Evolutionary conservation across 37 sponge, comb jelly and placozoan genomes (phyloP).

Genomic region (Oopsacas minuta): DNA sequence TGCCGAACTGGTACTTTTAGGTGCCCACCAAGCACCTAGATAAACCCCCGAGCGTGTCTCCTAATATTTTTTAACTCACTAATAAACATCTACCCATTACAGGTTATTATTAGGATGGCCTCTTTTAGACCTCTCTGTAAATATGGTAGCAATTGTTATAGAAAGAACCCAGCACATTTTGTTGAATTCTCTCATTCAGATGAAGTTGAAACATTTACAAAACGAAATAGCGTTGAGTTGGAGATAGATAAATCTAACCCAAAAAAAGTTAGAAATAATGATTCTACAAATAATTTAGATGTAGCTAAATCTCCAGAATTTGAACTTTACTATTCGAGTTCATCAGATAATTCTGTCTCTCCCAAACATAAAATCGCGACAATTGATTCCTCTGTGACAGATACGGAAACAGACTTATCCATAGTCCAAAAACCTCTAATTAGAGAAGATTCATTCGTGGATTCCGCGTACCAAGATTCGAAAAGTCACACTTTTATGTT

Average conservation of each 20-base stretch:
- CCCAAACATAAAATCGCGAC: neutral
- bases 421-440: neutral
- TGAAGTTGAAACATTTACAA: neutral
- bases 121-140: slow-evolving; percentile 32
- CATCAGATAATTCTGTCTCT: neutral
- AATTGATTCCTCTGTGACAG: neutral
- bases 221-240: neutral
- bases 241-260: neutral
- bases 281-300: neutral
- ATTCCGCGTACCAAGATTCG: neutral
- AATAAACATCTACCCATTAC: no score
- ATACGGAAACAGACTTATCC: neutral
- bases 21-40: no score
- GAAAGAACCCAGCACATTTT: slow-evolving; percentile 61
- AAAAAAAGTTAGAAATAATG: neutral
- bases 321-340: slow-evolving; percentile 3
- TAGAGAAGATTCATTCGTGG: neutral
- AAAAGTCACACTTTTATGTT: slow-evolving; percentile 12
- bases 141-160: slow-evolving; percentile 65
- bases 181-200: slow-evolving; percentile 47
- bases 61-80: no score
- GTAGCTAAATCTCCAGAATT: neutral
- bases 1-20: no score
- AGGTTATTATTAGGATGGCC: neutral
- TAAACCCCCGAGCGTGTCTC: no score